Evolutionary conservation across 2,888 invertebrate species (phyloP), one percentile per base, ranked within the genome.

Genomic region (Eilema depressum): DNA sequence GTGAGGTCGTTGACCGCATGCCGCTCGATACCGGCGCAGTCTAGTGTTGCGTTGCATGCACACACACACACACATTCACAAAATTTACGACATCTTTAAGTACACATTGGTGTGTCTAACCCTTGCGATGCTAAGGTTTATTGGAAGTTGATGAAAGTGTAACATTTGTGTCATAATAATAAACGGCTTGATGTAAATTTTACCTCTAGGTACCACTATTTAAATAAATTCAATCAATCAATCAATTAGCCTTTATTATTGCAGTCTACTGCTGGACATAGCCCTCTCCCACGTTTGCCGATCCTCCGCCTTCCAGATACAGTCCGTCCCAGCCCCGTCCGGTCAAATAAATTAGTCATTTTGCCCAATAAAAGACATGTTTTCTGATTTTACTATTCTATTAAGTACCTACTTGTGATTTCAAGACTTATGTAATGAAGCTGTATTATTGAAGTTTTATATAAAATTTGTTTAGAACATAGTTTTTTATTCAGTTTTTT

Each of bases 1-100:
- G 30, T 62, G 71, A 67, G 83, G 81, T 83, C 81, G 61, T 63
- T 69, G 83, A 68, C 81, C 80, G 41, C 56, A 10, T 10, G 28
- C 53, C 82, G 83, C 77, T 84, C 82, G 79, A 84, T 81, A 80
- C 60, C 76, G 71, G 76, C 75, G 75, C 77, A 83, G 80, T 73
- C 76, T 78, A 73, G 75, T 73, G 73, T 73, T 77, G 66, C 70
- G 74, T 70, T 60, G 60, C 37, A 73, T 75, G 61, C 73, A 77
- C 75, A 60, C 76, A 77, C 74, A 74, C 70, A 65, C 23, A 61
- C 20, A 53, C n/a, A 20, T 66, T 64, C 10, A 26, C 10, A 33
- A 8, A 23, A 26, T 61, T 74, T 33, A 69, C 72, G 64, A 57
- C 47, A 41, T 23, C 25, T 53, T 3, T 37, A 71, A 65, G 56